Percentiles rank a stretch among this genome's conserved stretches.
Conservation (phyloP, 2,888 invertebrate genomes). For the Leucophenga maculata region DNA sequence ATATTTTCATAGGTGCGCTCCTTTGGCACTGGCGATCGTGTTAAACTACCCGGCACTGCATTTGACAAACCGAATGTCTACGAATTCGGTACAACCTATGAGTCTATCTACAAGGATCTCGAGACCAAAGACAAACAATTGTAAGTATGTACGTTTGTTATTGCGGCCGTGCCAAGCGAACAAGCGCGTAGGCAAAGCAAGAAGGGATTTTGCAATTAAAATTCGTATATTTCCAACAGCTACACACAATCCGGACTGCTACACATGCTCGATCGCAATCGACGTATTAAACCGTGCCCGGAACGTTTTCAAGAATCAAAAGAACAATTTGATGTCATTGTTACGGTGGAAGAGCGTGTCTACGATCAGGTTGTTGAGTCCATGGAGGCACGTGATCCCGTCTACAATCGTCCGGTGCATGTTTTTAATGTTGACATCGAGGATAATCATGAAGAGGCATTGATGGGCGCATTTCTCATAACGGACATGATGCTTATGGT, state of each 20-base stretch:
- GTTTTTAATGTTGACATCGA: slow-evolving; percentile 98
- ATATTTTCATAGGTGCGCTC: slow-evolving; percentile 82
- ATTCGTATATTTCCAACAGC: slow-evolving; percentile 68
- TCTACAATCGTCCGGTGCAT: slow-evolving; percentile 91
- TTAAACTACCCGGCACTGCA: slow-evolving; percentile 95
- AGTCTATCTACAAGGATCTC: slow-evolving; percentile 95
- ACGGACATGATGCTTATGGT: slow-evolving; percentile 85
- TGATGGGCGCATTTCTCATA: slow-evolving; percentile 97
- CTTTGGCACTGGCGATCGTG: slow-evolving; percentile 94
- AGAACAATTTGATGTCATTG: slow-evolving; percentile 94
- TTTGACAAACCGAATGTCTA: slow-evolving; percentile 96
- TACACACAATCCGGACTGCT: slow-evolving; percentile 98
- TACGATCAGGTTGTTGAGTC: slow-evolving; percentile 98
- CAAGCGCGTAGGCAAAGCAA: not conserved
- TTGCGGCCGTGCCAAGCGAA: no score
- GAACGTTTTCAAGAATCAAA: slow-evolving; percentile 93
- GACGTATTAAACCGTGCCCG: slow-evolving; percentile 93
- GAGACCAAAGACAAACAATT: slow-evolving; percentile 90
- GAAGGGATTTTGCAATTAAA: not conserved
- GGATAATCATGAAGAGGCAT: slow-evolving; percentile 99
- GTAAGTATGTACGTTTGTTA: slow-evolving; percentile 73
- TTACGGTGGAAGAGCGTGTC: slow-evolving; percentile 98
- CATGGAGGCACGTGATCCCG: slow-evolving; percentile 86
- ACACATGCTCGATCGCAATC: slow-evolving; percentile 97
- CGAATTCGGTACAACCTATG: slow-evolving; percentile 96